Evolutionary conservation across 2,113 vertebrate genomes (phyloP).

Genomic region (Neolamprologus falcicula): DNA sequence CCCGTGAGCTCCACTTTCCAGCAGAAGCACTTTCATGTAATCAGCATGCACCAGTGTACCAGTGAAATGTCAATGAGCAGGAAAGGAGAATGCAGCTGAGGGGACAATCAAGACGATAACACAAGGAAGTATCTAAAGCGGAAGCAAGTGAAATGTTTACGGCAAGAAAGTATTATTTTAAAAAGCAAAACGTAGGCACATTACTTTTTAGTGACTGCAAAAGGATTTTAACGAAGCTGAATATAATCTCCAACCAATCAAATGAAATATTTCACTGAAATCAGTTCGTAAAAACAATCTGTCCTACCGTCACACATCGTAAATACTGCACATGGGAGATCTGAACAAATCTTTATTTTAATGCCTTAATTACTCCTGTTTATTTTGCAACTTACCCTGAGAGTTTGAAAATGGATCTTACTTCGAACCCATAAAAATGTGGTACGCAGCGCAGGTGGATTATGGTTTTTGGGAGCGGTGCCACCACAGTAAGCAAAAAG

Average conservation of each 20-base stretch:
- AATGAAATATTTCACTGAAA: not conserved
- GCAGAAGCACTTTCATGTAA: slow-evolving; percentile 9
- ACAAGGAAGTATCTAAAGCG: not conserved
- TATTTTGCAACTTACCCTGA: not conserved
- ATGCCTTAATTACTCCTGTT: slow-evolving; percentile 30
- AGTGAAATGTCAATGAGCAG: not conserved
- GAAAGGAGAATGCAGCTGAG: not conserved
- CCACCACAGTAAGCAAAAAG: not conserved
- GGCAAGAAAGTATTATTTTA: not conserved
- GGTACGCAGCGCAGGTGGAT: not conserved
- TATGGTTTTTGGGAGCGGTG: not conserved
- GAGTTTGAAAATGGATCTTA: not conserved
- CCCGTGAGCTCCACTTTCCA: slow-evolving; percentile 1
- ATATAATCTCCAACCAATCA: not conserved
- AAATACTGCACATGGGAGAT: slow-evolving; percentile 19
- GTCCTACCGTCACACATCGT: not conserved
- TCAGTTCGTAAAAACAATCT: not conserved
- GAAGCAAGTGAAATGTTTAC: not conserved
- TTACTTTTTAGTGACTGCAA: not conserved
- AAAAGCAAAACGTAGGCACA: not conserved
- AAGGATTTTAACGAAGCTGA: not conserved
- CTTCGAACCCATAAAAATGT: not conserved
- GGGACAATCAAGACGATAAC: not conserved
- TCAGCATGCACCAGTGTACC: not conserved
- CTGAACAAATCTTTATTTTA: not conserved